phyloP scores from a whole-genome alignment of 2,797 vertebrate species.

The Sciurus carolinensis region DNA sequence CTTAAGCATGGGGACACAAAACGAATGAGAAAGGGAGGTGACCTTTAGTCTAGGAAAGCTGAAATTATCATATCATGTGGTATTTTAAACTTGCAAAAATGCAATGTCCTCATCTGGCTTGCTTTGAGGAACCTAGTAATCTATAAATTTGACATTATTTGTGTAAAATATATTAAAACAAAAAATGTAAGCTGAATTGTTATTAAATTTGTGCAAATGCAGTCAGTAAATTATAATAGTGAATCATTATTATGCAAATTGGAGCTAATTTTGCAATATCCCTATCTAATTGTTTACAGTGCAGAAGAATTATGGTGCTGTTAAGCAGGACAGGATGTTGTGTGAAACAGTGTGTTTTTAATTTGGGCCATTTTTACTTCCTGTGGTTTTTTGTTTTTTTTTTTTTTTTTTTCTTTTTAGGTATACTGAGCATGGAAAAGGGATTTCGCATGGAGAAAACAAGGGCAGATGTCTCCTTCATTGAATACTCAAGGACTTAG shows the following conservation, averaged over 20 bases:
- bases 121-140: constrained; percentile 69
- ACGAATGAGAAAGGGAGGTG: constrained; percentile 60
- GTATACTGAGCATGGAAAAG: constrained; percentile 76
- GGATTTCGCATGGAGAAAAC: constrained; percentile 77
- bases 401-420: constrained; percentile 23
- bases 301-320: constrained; percentile 64
- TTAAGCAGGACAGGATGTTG: constrained; percentile 75
- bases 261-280: constrained; percentile 86
- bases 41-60: constrained; percentile 80
- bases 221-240: constrained; percentile 84
- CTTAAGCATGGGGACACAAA: constrained; percentile 22
- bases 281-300: constrained; percentile 82
- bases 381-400: constrained; percentile 62
- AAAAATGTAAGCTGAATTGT: constrained; percentile 80
- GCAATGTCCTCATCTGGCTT: constrained; percentile 77
- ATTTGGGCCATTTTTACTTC: constrained; percentile 80
- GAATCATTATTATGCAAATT: constrained; percentile 87
- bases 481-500: constrained; percentile 76
- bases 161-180: constrained; percentile 81
- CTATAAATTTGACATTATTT: constrained; percentile 81
- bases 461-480: constrained; percentile 74
- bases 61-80: constrained; percentile 79
- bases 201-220: constrained; percentile 86
- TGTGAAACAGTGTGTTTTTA: constrained; percentile 76
- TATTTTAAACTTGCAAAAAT: constrained; percentile 74